Base-by-base conservation (phyloP, 2,797 vertebrate genomes). In the Octomys mimax region DNA sequence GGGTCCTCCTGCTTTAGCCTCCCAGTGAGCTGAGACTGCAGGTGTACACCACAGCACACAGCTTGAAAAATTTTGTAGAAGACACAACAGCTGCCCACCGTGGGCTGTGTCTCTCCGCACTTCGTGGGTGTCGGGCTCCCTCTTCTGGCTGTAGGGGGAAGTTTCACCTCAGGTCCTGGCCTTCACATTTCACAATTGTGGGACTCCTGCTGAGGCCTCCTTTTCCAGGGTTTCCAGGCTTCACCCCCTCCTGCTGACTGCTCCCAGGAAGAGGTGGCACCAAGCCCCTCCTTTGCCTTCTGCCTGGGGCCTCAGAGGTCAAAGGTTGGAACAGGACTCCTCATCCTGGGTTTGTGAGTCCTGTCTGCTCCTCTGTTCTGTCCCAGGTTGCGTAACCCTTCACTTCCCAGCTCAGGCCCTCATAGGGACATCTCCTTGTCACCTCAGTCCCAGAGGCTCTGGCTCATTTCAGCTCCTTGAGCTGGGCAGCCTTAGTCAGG, bases 381-480 rank as follows among this genome's bases (percentile, higher is more conserved):
- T 18, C 22, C 42, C 24, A 16, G 24, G 7, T 52, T 2, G 2
- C 8, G 10, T 6, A 33, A 19, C 62, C 16, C 16, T 82, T 26
- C 0, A 0, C 13, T 3, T 12, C 26, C 57, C 21, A 22, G 12
- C 2, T 24, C 31, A 36, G 1, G 42, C 57, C 64, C 49, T 5
- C 5, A 2, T 1, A 0, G 36, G 36, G 3, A 3, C 71, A 42
- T 70, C 64, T 19, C 16, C 8, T 14, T 13, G 26, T 78, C 75
- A 14, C n/a, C 26, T 19, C 28, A 14, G 24, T 49, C 9, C n/a
- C 11, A 6, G 22, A 86, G 54, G 52, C 3, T 42, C 14, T 52
- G 33, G 46, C 26, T 16, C 5, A 7, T n/a, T 46, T 68, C 13
- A 12, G 0, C 3, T 18, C 70, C 66, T 57, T 28, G 5, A 90